phyloP scores from a whole-genome alignment of 2,113 vertebrate genomes.

The Phoenicopterus ruber region DNA sequence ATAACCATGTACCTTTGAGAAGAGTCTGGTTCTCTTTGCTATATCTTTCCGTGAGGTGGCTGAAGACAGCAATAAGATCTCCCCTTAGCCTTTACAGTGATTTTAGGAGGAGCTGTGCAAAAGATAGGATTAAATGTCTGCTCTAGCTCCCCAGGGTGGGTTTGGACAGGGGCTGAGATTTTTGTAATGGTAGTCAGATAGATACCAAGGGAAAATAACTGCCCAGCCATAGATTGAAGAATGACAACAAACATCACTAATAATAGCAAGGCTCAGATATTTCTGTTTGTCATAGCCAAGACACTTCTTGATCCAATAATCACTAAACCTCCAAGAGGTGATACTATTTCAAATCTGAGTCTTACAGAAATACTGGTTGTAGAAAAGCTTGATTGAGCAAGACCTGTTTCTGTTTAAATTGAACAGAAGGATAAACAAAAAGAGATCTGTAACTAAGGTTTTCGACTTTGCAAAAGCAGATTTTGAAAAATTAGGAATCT shows the following conservation, averaged over 20 bases:
- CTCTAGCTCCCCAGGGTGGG: neutral
- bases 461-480: neutral
- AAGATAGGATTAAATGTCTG: neutral
- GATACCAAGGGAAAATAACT: neutral
- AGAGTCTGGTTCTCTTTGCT: neutral
- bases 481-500: slow-evolving; percentile 17
- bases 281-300: slow-evolving; percentile 1
- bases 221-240: neutral
- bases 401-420: neutral
- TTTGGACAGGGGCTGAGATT: neutral
- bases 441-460: neutral
- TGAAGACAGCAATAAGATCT: neutral
- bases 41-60: neutral
- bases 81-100: neutral
- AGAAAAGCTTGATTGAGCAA: neutral
- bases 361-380: neutral
- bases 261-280: neutral
- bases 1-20: neutral
- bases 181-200: neutral
- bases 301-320: slow-evolving; percentile 23
- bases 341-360: neutral
- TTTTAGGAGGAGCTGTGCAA: neutral
- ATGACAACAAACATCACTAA: neutral
- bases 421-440: slow-evolving; percentile 1
- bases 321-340: neutral